Conservation (phyloP, 2,888 invertebrate species). For the Parascotia fuliginaria region DNA sequence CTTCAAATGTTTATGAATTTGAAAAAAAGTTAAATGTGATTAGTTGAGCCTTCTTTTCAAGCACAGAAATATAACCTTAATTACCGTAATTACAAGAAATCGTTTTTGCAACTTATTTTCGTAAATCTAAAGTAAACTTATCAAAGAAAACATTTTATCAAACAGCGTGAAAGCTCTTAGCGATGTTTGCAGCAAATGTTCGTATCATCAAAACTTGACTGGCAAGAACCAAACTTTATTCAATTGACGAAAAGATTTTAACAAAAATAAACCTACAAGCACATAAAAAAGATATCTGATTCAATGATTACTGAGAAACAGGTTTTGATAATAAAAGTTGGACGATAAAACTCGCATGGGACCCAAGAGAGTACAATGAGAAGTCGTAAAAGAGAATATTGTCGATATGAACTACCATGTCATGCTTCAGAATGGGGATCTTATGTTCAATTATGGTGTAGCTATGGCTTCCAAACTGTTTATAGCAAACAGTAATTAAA, state of each 20-base stretch:
- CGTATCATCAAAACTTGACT: too few species aligned
- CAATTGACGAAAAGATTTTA: neutral
- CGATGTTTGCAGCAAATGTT: too few species aligned
- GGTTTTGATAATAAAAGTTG: slow-evolving; percentile 62
- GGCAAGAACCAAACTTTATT: neutral
- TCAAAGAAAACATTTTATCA: too few species aligned
- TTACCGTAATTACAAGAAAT: too few species aligned
- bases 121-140: too few species aligned
- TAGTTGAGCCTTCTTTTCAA: too few species aligned
- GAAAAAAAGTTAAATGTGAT: too few species aligned
- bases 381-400: slow-evolving; percentile 56
- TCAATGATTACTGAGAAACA: slow-evolving; percentile 57
- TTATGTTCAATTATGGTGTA: slow-evolving; percentile 23
- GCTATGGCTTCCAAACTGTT: neutral
- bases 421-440: slow-evolving; percentile 26
- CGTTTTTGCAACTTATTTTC: too few species aligned
- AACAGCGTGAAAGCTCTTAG: too few species aligned
- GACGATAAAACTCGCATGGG: slow-evolving; percentile 58
- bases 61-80: too few species aligned
- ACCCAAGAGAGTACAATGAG: slow-evolving; percentile 48
- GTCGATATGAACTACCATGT: slow-evolving; percentile 35
- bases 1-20: too few species aligned
- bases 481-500: neutral
- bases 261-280: slow-evolving; percentile 13
- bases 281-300: slow-evolving; percentile 44